Conservation (phyloP, 2,888 invertebrate species). For the Xiphydria camelus region DNA sequence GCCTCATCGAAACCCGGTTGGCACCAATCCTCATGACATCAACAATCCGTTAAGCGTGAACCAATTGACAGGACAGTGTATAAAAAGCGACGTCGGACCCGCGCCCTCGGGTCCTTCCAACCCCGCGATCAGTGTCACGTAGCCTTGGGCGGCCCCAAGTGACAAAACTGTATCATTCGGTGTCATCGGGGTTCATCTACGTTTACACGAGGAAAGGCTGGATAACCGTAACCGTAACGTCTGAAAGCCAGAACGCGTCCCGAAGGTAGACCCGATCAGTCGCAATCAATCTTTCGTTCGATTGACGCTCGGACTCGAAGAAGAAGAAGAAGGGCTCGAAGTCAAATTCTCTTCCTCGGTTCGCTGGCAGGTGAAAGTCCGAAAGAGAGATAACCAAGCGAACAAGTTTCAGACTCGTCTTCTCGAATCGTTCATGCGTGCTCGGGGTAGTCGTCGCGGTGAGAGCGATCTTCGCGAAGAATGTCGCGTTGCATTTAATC, state of each 20-base stretch:
- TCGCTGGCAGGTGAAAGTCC: not conserved
- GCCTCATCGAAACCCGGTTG: slow-evolving; percentile 77
- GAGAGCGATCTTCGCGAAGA: too few relatives aligned
- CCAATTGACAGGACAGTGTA: slow-evolving; percentile 78
- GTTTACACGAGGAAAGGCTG: slow-evolving; percentile 43
- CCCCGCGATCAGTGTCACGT: slow-evolving; percentile 59
- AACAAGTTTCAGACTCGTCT: too few relatives aligned
- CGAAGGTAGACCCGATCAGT: too few relatives aligned
- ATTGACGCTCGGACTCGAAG: too few relatives aligned
- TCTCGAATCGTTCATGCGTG: too few relatives aligned
- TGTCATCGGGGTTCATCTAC: slow-evolving; percentile 54
- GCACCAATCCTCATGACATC: slow-evolving; percentile 88
- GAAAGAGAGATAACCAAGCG: too few relatives aligned
- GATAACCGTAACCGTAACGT: slow-evolving; percentile 14
- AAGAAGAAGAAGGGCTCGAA: too few relatives aligned
- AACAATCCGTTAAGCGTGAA: slow-evolving; percentile 92
- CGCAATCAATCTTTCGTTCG: too few relatives aligned
- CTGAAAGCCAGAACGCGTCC: too few relatives aligned
- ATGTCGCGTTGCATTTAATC: too few relatives aligned
- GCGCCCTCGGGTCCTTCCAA: slow-evolving; percentile 51
- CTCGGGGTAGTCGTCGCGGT: too few relatives aligned
- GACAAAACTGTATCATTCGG: slow-evolving; percentile 52
- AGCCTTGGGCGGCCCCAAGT: slow-evolving; percentile 57
- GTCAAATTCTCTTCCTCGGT: too few relatives aligned
- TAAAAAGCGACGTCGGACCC: slow-evolving; percentile 55